Percentiles rank a stretch among this genome's conserved stretches.
Evolutionary conservation across 2,888 invertebrate genomes (phyloP).

Genomic region (Limenitis camilla): DNA sequence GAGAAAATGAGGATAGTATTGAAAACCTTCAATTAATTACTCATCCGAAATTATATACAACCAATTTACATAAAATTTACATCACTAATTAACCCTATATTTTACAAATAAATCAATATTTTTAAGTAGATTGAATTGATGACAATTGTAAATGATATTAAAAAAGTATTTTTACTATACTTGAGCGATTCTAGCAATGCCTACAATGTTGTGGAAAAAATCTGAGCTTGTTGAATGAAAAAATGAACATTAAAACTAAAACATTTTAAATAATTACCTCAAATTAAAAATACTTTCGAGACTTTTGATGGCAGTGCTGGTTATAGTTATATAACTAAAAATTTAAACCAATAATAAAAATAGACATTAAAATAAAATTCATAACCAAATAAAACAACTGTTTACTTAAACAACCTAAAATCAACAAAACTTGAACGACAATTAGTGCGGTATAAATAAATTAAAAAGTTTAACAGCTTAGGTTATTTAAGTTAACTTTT

Average conservation of each 20-base stretch:
- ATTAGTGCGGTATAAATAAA: constrained; percentile 1
- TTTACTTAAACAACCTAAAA: not conserved
- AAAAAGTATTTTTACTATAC: constrained; percentile 8
- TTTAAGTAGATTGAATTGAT: constrained; percentile 11
- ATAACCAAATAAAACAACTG: not conserved
- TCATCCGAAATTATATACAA: constrained; percentile 64
- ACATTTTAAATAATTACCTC: constrained; percentile 4
- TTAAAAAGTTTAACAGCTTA: not conserved
- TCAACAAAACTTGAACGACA: constrained; percentile 3
- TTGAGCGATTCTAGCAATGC: constrained; percentile 33
- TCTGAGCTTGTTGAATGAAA: constrained; percentile 2
- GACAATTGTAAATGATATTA: not conserved
- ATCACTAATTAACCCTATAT: constrained; percentile 31
- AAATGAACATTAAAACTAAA: constrained; percentile 3
- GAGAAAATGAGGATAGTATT: constrained; percentile 25
- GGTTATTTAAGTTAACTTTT: too few species aligned
- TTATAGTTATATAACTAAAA: constrained; percentile 5
- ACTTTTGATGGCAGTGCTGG: constrained; percentile 24
- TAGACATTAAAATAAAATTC: not conserved
- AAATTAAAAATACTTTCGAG: constrained; percentile 17
- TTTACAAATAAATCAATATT: constrained; percentile 28
- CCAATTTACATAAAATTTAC: constrained; percentile 61
- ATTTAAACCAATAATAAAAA: constrained; percentile 2
- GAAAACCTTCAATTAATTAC: constrained; percentile 28
- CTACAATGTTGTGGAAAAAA: constrained; percentile 23